Base-by-base conservation (phyloP, 2,888 invertebrate species). In the Leptopilina drosophilae region DNA sequence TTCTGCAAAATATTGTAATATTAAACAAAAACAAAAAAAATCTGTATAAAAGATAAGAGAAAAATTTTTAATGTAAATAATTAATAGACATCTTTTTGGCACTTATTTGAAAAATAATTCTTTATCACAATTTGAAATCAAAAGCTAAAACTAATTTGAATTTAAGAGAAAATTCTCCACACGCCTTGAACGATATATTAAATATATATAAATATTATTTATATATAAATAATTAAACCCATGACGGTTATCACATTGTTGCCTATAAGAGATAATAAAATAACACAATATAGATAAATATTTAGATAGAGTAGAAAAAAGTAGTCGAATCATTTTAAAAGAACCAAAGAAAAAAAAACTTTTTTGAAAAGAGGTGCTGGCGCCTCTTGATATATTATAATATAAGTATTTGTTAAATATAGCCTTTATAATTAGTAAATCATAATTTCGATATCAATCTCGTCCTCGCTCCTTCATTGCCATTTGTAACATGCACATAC, bases 401-500 rank as follows among this genome's bases (percentile, higher is more conserved):
- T 59, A 80, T 86, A 87, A 87, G 81, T 84, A 82, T 46, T 81
- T 77, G 81, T 82, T 82, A 84, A 78, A 49, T 49, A 8, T 84
- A 82, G 80, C 81, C 82, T 82, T 82, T 75, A 78, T 81, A 81
- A 82, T 82, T 82, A 81, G 79, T 49, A 49, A 78, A 75, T 84
- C 73, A 73, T 82, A 81, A 64, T 82, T 82, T 81, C 80, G 76
- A 82, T 75, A 80, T 80, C 81, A 80, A 81, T 75, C 40, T 79
- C 75, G 79, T 78, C 81, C 76, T 82, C 81, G 83, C 81, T 80
- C 80, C 53, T 82, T 84, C 81, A 79, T 84, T 78, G 83, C 80
- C 83, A 82, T 83, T 83, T 81, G 66, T 83, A 83, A 78, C 83
- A 82, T 75, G 82, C 84, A 81, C 83, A 83, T 82, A 84, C 78